phyloP scores from a whole-genome alignment of 2,797 vertebrate genomes.

The Enteromius unitaeniatus region DNA sequence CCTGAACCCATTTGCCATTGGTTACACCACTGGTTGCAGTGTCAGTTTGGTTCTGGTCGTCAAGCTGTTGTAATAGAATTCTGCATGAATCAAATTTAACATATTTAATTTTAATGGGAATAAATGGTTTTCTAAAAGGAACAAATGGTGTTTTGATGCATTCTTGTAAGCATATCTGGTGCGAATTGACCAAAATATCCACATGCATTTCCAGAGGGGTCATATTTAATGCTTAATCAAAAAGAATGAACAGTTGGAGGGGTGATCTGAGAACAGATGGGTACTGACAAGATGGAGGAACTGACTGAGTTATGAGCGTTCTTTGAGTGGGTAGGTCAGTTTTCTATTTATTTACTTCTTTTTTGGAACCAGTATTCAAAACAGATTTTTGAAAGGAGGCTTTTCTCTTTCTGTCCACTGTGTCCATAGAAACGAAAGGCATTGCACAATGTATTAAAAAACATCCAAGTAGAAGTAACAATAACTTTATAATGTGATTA shows the following conservation, averaged over 20 bases:
- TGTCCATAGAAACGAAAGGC: slow-evolving; percentile 23
- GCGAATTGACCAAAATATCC: slow-evolving; percentile 18
- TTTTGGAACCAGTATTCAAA: slow-evolving; percentile 9
- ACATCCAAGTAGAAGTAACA: background rate
- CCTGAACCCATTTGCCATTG: background rate
- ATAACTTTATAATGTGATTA: background rate
- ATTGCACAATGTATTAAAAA: background rate
- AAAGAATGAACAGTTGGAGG: slow-evolving; percentile 37
- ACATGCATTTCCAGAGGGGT: slow-evolving; percentile 5
- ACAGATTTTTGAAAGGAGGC: slow-evolving; percentile 13
- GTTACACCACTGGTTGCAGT: background rate
- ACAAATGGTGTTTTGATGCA: slow-evolving; percentile 7
- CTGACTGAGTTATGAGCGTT: slow-evolving; percentile 7
- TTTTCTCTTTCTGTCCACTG: background rate
- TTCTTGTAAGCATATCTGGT: background rate
- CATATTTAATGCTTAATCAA: slow-evolving; percentile 36
- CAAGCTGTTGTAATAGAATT: background rate
- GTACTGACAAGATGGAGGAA: slow-evolving; percentile 33
- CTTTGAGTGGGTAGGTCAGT: slow-evolving; percentile 21
- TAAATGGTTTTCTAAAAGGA: slow-evolving; percentile 5
- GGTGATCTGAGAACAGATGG: slow-evolving; percentile 45
- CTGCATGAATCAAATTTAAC: background rate
- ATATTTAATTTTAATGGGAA: background rate
- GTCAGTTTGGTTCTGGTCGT: background rate
- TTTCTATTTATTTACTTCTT: slow-evolving; percentile 32